Base-by-base conservation (phyloP, 2,113 vertebrate species). In the Tympanuchus pallidicinctus region DNA sequence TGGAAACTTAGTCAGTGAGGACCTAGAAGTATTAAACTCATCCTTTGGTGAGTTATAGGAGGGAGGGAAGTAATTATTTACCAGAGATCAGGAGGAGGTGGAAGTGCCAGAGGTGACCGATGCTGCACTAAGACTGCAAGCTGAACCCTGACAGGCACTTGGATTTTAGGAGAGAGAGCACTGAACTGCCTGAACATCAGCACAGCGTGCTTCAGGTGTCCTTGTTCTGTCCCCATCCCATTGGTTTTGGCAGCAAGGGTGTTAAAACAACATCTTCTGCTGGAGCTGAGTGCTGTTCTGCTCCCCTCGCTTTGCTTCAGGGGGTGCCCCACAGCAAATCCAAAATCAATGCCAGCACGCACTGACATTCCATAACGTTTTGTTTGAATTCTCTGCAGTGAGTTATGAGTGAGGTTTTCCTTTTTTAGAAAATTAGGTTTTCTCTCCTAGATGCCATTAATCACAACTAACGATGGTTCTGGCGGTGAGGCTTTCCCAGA, bases 341-440 rank as follows among this genome's bases (percentile, higher is more conserved):
- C 87, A 90, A 95, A 97, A 97, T 95, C 96, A 70, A 89, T 92
- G 70, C 1, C 18, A 77, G 82, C 52, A 7, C 6, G 72, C 11
- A 3, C 28, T 75, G 82, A 43, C 48, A 60, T 34, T 84, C 92
- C 86, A 67, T 95, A 95, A 93, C 42, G 20, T 94, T 94, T 90
- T 89, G 81, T 95, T 95, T 93, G 76, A 79, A 66, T 94, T 82
- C 77, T 83, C 86, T 38, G 59, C 83, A 15, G 67, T 90, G 95
- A 96, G 90, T 95, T 94, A 88, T 90, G 92, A 79, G 77, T 65
- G 86, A 85, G 71, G 61, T 72, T 86, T 69, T 88, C 86, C 90
- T 88, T 93, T 96, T 96, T 87, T 79, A 95, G 94, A 96, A 95
- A 96, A 96, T 94, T 50, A 75, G 90, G 67, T 95, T 96, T 95